These are phyloP conservation scores for Aphodius granarius DNA, from an alignment of 2,888 invertebrate genomes.

Conservation along the genomic window DNA sequence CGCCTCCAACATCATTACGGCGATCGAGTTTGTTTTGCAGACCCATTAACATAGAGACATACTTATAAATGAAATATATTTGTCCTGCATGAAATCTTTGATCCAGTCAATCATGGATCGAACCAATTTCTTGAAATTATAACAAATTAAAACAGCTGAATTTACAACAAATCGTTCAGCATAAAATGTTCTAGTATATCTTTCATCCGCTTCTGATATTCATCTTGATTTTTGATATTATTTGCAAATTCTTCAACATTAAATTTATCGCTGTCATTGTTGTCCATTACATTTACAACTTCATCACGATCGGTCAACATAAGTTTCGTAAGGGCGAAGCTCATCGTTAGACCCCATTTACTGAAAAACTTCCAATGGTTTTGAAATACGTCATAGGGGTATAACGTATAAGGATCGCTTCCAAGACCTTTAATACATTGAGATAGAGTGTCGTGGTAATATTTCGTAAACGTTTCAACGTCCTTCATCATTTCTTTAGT, in stretches of 20 bases:
- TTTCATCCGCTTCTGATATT: constrained; percentile 8
- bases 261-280: neutral
- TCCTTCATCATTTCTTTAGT: constrained; percentile 36
- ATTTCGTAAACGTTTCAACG: constrained; percentile 39
- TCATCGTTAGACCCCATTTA: constrained; percentile 30
- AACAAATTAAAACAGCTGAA: too few species aligned
- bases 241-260: neutral
- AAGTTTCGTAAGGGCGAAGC: constrained; percentile 22
- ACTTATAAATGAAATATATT: too few species aligned
- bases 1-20: too few species aligned
- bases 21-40: too few species aligned
- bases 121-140: too few species aligned
- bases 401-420: constrained; percentile 40
- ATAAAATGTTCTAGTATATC: constrained; percentile 21
- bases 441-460: constrained; percentile 41
- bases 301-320: constrained; percentile 27
- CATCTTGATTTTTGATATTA: neutral
- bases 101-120: too few species aligned
- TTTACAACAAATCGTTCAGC: too few species aligned
- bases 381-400: constrained; percentile 38
- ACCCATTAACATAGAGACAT: too few species aligned
- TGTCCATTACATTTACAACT: neutral
- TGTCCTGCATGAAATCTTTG: too few species aligned
- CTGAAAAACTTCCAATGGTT: constrained; percentile 34
- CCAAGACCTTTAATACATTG: constrained; percentile 36